Conservation (phyloP, 2,888 invertebrate genomes). For the Ephialtes manifestator region DNA sequence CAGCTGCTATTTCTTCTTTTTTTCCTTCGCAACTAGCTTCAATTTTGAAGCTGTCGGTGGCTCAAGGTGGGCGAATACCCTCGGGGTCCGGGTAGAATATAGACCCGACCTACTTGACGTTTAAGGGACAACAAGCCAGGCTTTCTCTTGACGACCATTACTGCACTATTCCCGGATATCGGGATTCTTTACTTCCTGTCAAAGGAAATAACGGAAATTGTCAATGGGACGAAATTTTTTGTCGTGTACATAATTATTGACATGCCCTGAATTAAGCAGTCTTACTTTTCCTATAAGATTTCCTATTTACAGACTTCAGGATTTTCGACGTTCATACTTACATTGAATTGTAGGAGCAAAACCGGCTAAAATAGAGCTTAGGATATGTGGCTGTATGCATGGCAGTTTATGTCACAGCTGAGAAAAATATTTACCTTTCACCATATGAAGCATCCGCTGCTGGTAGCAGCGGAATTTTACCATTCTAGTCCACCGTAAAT, state of each 20-base stretch:
- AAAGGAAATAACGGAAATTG: slow-evolving; percentile 2
- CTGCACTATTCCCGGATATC: not conserved
- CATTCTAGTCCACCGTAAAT: not conserved
- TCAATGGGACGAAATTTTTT: not conserved
- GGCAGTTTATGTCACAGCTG: not conserved
- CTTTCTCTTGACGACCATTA: not conserved
- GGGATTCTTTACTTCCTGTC: not conserved
- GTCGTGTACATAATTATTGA: not conserved
- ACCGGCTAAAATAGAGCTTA: not conserved
- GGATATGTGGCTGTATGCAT: not conserved
- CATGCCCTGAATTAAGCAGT: not conserved
- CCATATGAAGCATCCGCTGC: not conserved
- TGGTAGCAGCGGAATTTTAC: not conserved
- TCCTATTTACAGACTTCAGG: too few species aligned
- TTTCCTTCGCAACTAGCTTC: not conserved
- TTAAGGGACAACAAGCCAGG: slow-evolving; percentile 9
- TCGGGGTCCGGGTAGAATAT: slow-evolving; percentile 9
- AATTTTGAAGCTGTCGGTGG: not conserved
- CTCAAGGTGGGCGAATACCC: slow-evolving; percentile 37
- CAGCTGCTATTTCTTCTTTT: slow-evolving; percentile 9
- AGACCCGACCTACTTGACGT: slow-evolving; percentile 34
- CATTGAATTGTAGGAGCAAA: not conserved
- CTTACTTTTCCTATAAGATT: not conserved
- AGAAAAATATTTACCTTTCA: not conserved
- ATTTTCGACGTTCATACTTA: too few species aligned